Evolutionary conservation across 2,888 invertebrate genomes (phyloP).

Genomic region (Caenorhabditis drosophilae): DNA sequence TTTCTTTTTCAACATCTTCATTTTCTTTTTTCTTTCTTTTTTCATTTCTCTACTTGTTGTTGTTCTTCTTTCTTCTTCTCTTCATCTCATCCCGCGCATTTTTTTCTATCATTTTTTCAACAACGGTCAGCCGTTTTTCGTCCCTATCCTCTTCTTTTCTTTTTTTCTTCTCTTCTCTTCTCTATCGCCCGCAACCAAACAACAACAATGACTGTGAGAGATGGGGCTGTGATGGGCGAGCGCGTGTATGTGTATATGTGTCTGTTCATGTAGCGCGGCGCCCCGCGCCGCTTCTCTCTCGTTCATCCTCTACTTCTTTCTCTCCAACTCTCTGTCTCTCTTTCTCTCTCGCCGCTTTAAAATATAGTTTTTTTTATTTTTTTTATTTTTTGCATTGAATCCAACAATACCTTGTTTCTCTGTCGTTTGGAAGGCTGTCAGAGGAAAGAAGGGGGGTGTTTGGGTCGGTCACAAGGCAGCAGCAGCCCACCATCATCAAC

Average conservation of each 20-base stretch:
- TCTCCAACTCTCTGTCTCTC: not conserved
- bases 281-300: constrained; percentile 4
- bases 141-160: not conserved
- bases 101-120: no score
- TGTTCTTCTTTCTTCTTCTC: no score
- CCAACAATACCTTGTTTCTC: constrained; percentile 37
- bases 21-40: no score
- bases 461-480: constrained; percentile 41
- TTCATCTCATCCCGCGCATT: no score
- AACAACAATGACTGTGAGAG: no score
- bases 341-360: not conserved
- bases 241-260: not conserved
- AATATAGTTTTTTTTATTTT: constrained; percentile 8
- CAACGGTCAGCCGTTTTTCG: constrained; percentile 1
- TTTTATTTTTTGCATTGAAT: constrained; percentile 15
- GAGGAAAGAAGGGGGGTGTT: constrained; percentile 16
- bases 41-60: no score
- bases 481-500: constrained; percentile 12
- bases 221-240: no score
- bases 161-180: constrained; percentile 3
- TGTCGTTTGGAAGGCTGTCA: constrained; percentile 15
- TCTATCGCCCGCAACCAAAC: no score
- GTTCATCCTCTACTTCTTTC: not conserved
- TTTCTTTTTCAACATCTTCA: no score
- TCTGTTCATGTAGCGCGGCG: not conserved